Percentiles rank a stretch among this genome's conserved stretches.
Evolutionary conservation across 2,888 invertebrate genomes (phyloP).

Genomic region (Temnothorax ravouxi): DNA sequence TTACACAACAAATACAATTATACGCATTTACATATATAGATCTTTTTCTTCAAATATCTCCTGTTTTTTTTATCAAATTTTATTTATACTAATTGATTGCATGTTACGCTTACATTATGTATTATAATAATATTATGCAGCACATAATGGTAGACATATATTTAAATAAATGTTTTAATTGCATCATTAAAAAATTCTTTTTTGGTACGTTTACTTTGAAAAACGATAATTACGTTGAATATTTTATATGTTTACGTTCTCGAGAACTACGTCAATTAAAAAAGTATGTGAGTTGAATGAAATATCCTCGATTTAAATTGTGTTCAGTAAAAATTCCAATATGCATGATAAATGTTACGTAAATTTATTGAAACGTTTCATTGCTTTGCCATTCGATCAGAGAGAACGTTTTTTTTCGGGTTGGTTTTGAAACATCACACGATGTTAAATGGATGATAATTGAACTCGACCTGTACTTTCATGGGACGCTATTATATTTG

Average conservation of each 20-base stretch:
- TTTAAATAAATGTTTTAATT: constrained; percentile 20
- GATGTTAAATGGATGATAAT: constrained; percentile 19
- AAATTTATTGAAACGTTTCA: constrained; percentile 27
- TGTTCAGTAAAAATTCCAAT: constrained; percentile 21
- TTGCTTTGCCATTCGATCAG: not conserved
- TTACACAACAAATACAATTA: not conserved
- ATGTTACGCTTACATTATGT: not conserved
- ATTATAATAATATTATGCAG: not conserved
- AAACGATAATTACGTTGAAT: constrained; percentile 26
- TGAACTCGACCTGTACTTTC: constrained; percentile 11
- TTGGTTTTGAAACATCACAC: constrained; percentile 2
- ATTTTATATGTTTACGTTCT: constrained; percentile 28
- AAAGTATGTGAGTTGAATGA: not conserved
- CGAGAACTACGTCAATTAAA: constrained; percentile 28
- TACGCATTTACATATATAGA: not conserved
- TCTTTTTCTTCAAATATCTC: not conserved
- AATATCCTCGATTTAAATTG: constrained; percentile 8
- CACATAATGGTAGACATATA: not conserved
- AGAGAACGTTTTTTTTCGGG: not conserved
- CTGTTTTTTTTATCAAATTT: not conserved
- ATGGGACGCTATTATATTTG: not conserved
- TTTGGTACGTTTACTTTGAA: not conserved
- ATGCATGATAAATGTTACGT: not conserved
- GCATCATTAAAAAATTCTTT: not conserved
- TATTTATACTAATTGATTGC: not conserved